These are phyloP conservation scores for Helicoverpa armigera DNA, from an alignment of 1,140 invertebrate genomes.

Conservation along the genomic window DNA sequence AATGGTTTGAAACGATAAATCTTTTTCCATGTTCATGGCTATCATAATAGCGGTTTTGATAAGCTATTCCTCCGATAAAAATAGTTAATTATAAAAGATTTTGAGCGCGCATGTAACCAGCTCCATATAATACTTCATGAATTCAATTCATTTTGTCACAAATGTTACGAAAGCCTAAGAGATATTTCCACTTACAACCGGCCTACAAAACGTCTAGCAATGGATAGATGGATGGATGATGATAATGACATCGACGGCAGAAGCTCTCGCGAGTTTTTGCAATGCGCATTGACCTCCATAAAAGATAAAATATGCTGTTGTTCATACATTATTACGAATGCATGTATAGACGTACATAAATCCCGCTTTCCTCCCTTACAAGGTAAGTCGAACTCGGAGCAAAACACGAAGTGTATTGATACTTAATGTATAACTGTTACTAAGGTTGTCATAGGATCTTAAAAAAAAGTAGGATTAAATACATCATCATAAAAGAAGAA, in stretches of 20 bases:
- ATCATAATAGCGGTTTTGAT: conserved; percentile 13
- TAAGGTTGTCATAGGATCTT: not conserved
- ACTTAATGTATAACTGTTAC: conserved; percentile 32
- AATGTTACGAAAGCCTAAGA: not conserved
- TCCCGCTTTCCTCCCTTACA: conserved; percentile 35
- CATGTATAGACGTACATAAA: conserved; percentile 26
- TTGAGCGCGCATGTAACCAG: not conserved
- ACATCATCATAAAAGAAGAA: not conserved
- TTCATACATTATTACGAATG: conserved; percentile 22
- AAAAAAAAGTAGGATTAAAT: too few relatives aligned
- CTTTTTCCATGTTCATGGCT: not conserved
- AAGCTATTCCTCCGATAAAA: not conserved
- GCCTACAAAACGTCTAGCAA: not conserved
- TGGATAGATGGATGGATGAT: not conserved
- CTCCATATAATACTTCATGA: not conserved
- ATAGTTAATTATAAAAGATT: not conserved
- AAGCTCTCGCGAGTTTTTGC: not conserved
- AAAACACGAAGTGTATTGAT: conserved; percentile 41
- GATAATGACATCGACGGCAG: conserved; percentile 1
- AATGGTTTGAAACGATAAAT: not conserved
- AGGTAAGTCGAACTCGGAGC: conserved; percentile 24
- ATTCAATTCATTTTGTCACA: too few relatives aligned
- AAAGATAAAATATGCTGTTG: conserved; percentile 17
- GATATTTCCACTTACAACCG: not conserved
- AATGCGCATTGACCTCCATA: not conserved